A percentile compares a stretch with the other conserved stretches of the same genome.
These are phyloP conservation scores for Creontiades dilutus DNA, from an alignment of 2,888 invertebrate genomes.

Conservation along the genomic window DNA sequence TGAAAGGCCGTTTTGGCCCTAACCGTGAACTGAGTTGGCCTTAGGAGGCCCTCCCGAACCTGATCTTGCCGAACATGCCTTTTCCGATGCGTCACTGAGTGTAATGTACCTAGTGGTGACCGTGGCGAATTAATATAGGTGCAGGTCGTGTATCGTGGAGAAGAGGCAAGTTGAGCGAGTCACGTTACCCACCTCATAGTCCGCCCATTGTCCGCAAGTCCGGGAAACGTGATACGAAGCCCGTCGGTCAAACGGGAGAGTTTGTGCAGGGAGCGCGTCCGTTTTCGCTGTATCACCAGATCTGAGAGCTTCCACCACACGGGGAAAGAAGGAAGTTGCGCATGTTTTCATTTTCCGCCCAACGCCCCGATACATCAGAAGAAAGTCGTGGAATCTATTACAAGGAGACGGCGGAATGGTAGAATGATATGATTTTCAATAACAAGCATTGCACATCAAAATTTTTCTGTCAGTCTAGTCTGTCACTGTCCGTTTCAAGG, in stretches of 20 bases:
- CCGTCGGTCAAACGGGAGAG: not conserved
- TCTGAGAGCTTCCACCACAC: no score
- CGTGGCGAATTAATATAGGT: not conserved
- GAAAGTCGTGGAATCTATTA: no score
- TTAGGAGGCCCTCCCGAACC: not conserved
- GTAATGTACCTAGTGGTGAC: not conserved
- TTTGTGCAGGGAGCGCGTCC: constrained; percentile 11
- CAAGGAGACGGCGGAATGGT: no score
- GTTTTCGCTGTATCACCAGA: not conserved
- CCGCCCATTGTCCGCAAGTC: not conserved
- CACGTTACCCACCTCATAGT: not conserved
- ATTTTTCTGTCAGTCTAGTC: no score
- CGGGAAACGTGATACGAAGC: not conserved
- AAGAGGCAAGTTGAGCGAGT: not conserved
- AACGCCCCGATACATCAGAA: no score
- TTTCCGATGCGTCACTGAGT: not conserved
- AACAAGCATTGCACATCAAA: no score
- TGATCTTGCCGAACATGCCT: not conserved
- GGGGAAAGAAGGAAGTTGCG: no score
- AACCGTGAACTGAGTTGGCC: no score
- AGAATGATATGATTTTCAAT: no score
- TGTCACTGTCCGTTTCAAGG: no score
- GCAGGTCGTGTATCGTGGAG: not conserved
- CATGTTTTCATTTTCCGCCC: no score
- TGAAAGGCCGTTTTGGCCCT: no score